A percentile compares a stretch with the other conserved stretches of the same genome.
These are phyloP conservation scores for Melanotaenia duboulayi DNA, from an alignment of 2,113 vertebrate genomes.

Conservation along the genomic window DNA sequence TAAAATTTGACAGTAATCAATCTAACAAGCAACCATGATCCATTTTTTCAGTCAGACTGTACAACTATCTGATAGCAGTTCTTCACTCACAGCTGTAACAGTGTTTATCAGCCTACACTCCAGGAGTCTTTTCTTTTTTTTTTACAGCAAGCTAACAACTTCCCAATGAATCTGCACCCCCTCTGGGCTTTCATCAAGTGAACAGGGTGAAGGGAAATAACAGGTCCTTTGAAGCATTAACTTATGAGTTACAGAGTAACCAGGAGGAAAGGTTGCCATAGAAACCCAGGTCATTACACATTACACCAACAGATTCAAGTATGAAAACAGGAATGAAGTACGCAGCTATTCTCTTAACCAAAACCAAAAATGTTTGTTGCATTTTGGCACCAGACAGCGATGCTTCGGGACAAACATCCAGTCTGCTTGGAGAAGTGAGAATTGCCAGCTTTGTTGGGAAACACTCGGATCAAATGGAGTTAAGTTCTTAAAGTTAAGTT, in stretches of 20 bases:
- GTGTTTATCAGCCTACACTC: constrained; percentile 4
- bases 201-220: constrained; percentile 50
- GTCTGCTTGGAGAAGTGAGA: constrained; percentile 17
- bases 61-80: not conserved
- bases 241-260: constrained; percentile 79
- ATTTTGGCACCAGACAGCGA: constrained; percentile 31
- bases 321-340: constrained; percentile 49
- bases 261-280: constrained; percentile 80
- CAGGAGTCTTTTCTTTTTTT: constrained; percentile 11
- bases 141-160: constrained; percentile 54
- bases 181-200: constrained; percentile 55
- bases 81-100: not conserved
- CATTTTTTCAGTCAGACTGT: not conserved
- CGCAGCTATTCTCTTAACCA: constrained; percentile 52
- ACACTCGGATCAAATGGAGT: not conserved
- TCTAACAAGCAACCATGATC: not conserved
- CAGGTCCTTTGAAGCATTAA: constrained; percentile 78
- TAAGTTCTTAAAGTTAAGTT: constrained; percentile 15
- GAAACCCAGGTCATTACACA: constrained; percentile 78
- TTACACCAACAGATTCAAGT: constrained; percentile 66
- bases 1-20: not conserved
- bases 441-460: constrained; percentile 14
- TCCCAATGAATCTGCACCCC: constrained; percentile 26
- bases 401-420: constrained; percentile 20
- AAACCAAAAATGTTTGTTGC: constrained; percentile 39